phyloP scores from a whole-genome alignment of 92 coral and sea anemone genomes.

The Phymanthus crucifer region DNA sequence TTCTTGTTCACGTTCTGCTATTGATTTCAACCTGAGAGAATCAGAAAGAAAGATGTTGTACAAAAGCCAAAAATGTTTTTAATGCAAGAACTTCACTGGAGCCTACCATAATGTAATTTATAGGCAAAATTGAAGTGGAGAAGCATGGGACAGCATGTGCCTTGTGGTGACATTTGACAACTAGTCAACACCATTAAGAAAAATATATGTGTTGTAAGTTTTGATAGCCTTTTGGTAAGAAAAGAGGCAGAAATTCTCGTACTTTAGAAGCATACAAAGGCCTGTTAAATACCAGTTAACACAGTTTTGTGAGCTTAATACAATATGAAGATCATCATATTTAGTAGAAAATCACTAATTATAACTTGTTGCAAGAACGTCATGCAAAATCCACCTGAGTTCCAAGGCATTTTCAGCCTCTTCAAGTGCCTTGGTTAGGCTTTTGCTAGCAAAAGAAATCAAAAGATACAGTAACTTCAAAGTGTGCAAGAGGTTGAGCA shows the following conservation, averaged over 20 bases:
- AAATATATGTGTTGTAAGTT: too few relatives aligned
- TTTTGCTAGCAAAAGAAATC: conserved; percentile 20
- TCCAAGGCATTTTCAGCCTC: conserved; percentile 54
- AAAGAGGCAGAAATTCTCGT: too few relatives aligned
- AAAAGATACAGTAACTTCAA: not conserved
- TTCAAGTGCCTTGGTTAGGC: conserved; percentile 41
- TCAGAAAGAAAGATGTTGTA: not conserved
- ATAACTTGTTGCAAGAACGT: not conserved
- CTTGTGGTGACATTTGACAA: too few relatives aligned
- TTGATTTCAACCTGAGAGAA: conserved; percentile 58
- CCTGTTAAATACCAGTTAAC: too few relatives aligned
- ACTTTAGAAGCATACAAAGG: too few relatives aligned
- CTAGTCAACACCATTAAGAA: too few relatives aligned
- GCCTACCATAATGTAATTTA: too few relatives aligned
- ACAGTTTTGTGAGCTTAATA: too few relatives aligned
- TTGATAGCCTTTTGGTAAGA: too few relatives aligned
- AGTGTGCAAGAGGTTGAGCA: not conserved
- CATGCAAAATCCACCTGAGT: conserved; percentile 37
- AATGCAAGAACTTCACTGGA: not conserved
- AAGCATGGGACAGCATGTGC: too few relatives aligned
- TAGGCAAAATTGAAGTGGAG: too few relatives aligned
- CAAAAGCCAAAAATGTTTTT: not conserved
- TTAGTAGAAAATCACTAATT: not conserved
- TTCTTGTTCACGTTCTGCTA: conserved; percentile 78
- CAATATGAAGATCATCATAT: too few relatives aligned